Conservation (phyloP, 2,113 vertebrate genomes). For the Reinhardtius hippoglossoides region DNA sequence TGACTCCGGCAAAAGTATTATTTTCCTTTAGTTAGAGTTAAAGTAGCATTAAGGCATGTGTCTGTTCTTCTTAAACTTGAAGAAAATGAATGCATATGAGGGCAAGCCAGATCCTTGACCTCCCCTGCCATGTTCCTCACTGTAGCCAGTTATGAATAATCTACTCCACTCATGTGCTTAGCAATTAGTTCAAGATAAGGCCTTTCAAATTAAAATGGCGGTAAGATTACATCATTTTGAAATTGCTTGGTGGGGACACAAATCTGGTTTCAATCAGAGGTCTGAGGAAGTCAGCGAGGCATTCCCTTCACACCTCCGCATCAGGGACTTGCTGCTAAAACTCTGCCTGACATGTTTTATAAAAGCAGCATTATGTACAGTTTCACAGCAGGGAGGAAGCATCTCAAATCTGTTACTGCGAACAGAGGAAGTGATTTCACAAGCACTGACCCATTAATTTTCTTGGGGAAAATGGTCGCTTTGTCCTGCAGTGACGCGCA, state of each 20-base stretch:
- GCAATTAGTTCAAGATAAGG: constrained; percentile 78
- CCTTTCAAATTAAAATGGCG: constrained; percentile 65
- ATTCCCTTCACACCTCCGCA: constrained; percentile 74
- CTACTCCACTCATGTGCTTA: constrained; percentile 68
- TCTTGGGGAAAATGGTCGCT: constrained; percentile 50
- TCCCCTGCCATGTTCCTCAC: constrained; percentile 54
- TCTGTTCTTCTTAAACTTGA: constrained; percentile 60
- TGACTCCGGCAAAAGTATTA: constrained; percentile 13
- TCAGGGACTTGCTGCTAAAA: constrained; percentile 55
- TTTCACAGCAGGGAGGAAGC: constrained; percentile 55
- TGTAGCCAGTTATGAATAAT: constrained; percentile 73
- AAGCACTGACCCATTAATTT: constrained; percentile 26
- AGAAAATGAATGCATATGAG: constrained; percentile 62
- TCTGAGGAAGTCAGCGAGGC: constrained; percentile 64
- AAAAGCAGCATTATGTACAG: constrained; percentile 62
- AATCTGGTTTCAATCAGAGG: constrained; percentile 75
- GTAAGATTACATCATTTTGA: constrained; percentile 65
- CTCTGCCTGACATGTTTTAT: constrained; percentile 70
- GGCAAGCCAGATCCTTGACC: constrained; percentile 45
- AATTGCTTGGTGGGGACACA: constrained; percentile 64
- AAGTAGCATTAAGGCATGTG: constrained; percentile 65
- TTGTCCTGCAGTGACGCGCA: constrained; percentile 38
- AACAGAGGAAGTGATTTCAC: constrained; percentile 64
- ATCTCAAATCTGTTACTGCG: constrained; percentile 47
- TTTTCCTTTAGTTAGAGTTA: constrained; percentile 27